Base-by-base conservation (phyloP, 64 coral and sea anemone genomes). In the Anthopleura sola region DNA sequence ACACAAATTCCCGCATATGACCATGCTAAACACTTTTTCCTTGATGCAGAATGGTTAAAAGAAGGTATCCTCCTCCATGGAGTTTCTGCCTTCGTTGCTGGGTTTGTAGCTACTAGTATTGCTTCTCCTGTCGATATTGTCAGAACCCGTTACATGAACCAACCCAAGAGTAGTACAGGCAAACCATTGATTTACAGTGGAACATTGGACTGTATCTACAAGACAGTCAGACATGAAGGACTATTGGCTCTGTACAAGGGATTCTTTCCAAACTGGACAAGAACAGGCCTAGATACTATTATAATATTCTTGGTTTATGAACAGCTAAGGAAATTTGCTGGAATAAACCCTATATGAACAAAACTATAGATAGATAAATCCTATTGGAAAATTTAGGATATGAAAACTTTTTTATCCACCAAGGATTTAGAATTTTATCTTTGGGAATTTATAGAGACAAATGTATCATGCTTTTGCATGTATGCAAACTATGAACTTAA, bases 281-380 rank as follows among this genome's bases (percentile, higher is more conserved):
- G 95, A 86, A 94, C 93, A 79, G 95, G 95, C 0, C 69, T 91
- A 39, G 92, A 98, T 86, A 98, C 95, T 32, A 94, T 98, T 20
- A 88, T 90, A n/a, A 98, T 91, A 49, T 98, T 98, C 37, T 91
- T 93, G 86, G 92, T 98, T 29, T 98, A 94, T 98, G 95, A 98
- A 50, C 89, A 83, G 81, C 89, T 98, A 4, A 82, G 95, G 74
- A 82, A 83, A 88, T 49, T 94, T 12, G 88, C 91, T 82, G 95
- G 92, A 38, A 91, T 98, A 81, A 87, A 81, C 0, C 95, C 95
- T 49, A 91, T 98, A 31, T 98, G 82, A 85, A 80, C 21, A 5
- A 62, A 53, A 15, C 50, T 15, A 17, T 53, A 53, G 7, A 53
- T 44, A 44, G 2, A 44, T 44, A 44, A 6, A 44, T 44, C 40